Percentiles rank a stretch among this genome's conserved stretches.
Conservation (phyloP, 2,797 vertebrate species). For the Perodicticus potto region DNA sequence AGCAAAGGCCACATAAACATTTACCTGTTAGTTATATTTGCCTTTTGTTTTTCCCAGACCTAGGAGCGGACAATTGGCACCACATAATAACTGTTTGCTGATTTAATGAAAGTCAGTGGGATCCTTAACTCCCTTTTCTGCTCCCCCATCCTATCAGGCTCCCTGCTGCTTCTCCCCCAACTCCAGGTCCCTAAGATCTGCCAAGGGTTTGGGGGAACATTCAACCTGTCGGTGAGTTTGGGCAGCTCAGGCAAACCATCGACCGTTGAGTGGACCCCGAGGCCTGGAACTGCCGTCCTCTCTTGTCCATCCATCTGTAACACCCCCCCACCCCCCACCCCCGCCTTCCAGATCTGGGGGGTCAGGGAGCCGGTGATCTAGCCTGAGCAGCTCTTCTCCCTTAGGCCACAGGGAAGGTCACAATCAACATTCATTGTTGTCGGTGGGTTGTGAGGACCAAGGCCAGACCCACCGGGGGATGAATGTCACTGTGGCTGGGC, state of each 20-base stretch:
- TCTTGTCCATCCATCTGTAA: not conserved
- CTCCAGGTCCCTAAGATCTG: conserved; percentile 22
- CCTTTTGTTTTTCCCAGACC: not conserved
- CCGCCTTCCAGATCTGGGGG: not conserved
- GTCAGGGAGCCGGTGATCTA: not conserved
- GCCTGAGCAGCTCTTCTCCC: not conserved
- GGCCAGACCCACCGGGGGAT: conserved; percentile 85
- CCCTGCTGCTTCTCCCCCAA: not conserved
- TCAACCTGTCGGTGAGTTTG: conserved; percentile 90
- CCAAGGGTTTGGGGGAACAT: conserved; percentile 87
- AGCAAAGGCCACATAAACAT: not conserved
- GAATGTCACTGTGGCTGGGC: conserved; percentile 87
- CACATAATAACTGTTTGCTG: not conserved
- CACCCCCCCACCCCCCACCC: not conserved
- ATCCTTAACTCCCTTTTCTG: not conserved
- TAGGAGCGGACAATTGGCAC: not conserved
- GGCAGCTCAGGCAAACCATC: conserved; percentile 85
- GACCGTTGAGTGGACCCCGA: conserved; percentile 88
- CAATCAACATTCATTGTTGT: conserved; percentile 89
- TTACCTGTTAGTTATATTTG: not conserved
- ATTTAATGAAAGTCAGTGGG: not conserved
- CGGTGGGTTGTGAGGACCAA: conserved; percentile 85
- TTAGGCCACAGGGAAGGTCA: conserved; percentile 79
- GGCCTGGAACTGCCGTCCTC: conserved; percentile 74
- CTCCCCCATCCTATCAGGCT: not conserved